Percentiles rank a stretch among this genome's conserved stretches.
phyloP scores from a whole-genome alignment of 2,797 vertebrate species.

The Cryptoblepharus egeriae region DNA sequence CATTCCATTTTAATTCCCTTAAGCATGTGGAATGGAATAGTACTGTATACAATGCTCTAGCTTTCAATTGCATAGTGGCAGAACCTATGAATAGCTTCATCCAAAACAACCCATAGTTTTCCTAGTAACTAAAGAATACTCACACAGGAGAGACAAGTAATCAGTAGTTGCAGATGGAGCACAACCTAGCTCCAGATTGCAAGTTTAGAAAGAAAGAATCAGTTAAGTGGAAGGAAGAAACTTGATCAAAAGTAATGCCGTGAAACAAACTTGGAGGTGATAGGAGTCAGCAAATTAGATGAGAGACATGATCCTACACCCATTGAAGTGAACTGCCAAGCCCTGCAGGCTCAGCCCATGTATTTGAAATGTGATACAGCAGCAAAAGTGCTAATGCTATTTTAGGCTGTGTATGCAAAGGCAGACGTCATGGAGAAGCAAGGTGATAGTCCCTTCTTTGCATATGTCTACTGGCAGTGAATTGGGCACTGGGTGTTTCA shows the following conservation, averaged over 20 bases:
- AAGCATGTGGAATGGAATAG: too few species aligned
- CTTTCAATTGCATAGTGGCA: too few species aligned
- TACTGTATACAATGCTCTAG: too few species aligned
- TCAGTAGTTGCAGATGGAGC: not conserved
- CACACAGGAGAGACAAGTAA: not conserved
- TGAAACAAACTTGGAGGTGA: constrained; percentile 26
- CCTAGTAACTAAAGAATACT: not conserved
- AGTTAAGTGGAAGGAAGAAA: constrained; percentile 22
- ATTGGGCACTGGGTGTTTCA: not conserved
- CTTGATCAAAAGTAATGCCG: constrained; percentile 24
- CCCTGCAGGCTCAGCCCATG: constrained; percentile 41
- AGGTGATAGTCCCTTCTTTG: constrained; percentile 44
- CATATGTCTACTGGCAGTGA: constrained; percentile 18
- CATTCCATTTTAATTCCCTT: too few species aligned
- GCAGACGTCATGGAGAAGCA: constrained; percentile 45
- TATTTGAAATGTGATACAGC: constrained; percentile 50
- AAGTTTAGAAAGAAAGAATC: not conserved
- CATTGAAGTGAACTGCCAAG: constrained; percentile 36
- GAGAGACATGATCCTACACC: constrained; percentile 24
- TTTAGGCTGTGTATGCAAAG: constrained; percentile 41
- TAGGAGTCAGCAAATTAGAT: constrained; percentile 39
- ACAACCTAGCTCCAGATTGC: not conserved
- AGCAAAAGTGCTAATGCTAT: constrained; percentile 50
- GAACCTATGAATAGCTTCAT: too few species aligned
- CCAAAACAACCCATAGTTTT: too few species aligned